A percentile compares a stretch with the other conserved stretches of the same genome.
These are phyloP conservation scores for Muricea muricata DNA, from an alignment of 92 coral and sea anemone genomes.

Conservation along the genomic window DNA sequence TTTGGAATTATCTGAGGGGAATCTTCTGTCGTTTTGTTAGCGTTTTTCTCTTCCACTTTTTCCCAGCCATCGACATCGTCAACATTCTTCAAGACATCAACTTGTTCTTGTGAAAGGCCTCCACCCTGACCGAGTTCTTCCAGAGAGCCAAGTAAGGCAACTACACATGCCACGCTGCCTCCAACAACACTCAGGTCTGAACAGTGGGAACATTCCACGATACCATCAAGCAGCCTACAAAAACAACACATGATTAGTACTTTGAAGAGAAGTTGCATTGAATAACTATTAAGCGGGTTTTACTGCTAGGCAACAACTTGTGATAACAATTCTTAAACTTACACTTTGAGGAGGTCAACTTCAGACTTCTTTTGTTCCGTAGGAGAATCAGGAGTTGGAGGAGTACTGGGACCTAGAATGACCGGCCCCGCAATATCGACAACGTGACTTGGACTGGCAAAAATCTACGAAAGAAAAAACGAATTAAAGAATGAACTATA, in stretches of 20 bases:
- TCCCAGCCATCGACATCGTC: slow-evolving; percentile 93
- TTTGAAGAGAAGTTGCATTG: background rate
- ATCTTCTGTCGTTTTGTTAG: slow-evolving; percentile 44
- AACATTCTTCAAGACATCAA: slow-evolving; percentile 86
- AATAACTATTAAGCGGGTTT: too few species aligned
- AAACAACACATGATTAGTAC: background rate
- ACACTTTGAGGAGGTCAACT: slow-evolving; percentile 91
- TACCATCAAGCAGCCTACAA: slow-evolving; percentile 88
- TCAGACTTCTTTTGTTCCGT: slow-evolving; percentile 97
- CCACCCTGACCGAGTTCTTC: slow-evolving; percentile 98
- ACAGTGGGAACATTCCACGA: slow-evolving; percentile 94
- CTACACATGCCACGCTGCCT: slow-evolving; percentile 99
- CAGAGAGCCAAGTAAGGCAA: slow-evolving; percentile 91
- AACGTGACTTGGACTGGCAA: slow-evolving; percentile 89
- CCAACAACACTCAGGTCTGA: slow-evolving; percentile 91
- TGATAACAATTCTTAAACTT: too few species aligned
- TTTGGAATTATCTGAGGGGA: slow-evolving; percentile 86
- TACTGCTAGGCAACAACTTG: too few species aligned
- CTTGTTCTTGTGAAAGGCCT: slow-evolving; percentile 90
- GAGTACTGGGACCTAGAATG: slow-evolving; percentile 86
- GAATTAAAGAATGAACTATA: background rate
- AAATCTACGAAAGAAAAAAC: slow-evolving; percentile 61
- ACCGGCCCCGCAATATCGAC: slow-evolving; percentile 97
- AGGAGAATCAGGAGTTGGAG: slow-evolving; percentile 98
- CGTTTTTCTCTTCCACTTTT: slow-evolving; percentile 63